A percentile compares a stretch with the other conserved stretches of the same genome.
Conservation (phyloP, 2,113 vertebrate species). For the Lonchura striata region DNA sequence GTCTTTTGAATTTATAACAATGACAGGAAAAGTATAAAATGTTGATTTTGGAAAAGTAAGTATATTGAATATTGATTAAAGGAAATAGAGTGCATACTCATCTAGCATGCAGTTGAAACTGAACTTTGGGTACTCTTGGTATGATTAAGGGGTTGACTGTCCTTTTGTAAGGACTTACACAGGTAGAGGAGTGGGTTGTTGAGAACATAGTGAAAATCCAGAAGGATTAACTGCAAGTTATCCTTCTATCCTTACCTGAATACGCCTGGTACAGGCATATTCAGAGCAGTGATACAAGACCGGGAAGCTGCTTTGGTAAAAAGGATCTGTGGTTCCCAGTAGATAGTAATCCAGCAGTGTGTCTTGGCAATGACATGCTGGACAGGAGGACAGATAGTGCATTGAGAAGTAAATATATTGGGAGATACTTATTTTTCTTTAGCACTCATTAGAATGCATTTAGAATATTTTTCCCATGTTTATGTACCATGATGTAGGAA, state of each 20-base stretch:
- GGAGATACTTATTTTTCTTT: background rate
- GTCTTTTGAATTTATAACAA: background rate
- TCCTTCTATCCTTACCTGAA: background rate
- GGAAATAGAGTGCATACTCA: background rate
- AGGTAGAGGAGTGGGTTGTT: background rate
- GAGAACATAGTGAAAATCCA: background rate
- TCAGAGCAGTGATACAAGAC: background rate
- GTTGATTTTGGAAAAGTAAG: background rate
- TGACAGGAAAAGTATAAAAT: background rate
- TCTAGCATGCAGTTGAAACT: background rate
- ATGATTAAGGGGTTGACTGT: background rate
- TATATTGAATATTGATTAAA: background rate
- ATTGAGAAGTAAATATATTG: background rate
- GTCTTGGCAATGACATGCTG: background rate
- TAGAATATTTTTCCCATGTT: background rate
- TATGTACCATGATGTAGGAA: background rate
- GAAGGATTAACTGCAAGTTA: background rate
- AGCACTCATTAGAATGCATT: background rate
- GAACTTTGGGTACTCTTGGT: background rate
- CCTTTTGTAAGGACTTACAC: background rate
- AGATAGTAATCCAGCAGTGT: background rate
- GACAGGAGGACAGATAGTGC: background rate
- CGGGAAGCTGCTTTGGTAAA: background rate
- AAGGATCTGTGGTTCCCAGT: background rate
- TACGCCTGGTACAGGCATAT: background rate